phyloP scores from a whole-genome alignment of 1,140 invertebrate genomes.

The Hycleus cichorii region DNA sequence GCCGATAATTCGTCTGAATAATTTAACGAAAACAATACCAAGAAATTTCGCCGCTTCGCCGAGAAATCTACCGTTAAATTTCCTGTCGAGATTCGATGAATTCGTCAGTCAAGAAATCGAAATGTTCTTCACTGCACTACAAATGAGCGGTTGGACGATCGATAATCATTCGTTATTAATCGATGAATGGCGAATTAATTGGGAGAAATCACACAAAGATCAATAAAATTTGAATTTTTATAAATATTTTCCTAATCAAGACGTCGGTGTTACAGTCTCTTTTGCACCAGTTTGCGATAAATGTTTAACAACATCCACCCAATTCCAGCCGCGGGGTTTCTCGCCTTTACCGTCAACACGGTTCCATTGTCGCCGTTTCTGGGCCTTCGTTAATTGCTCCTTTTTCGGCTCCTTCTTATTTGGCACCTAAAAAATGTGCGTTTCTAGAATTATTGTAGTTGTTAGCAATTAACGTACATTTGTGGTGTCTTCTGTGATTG shows the following conservation, averaged over 20 bases:
- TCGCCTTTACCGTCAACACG: slow-evolving; percentile 74
- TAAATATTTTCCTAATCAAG: slow-evolving; percentile 19
- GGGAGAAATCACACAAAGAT: slow-evolving; percentile 3
- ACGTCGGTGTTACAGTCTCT: slow-evolving; percentile 36
- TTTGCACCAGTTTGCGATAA: slow-evolving; percentile 74
- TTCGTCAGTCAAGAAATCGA: slow-evolving; percentile 33
- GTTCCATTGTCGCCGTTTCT: slow-evolving; percentile 85
- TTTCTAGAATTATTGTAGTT: too few species aligned
- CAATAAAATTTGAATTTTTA: slow-evolving; percentile 11
- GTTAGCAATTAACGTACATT: too few species aligned
- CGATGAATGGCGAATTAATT: slow-evolving; percentile 41
- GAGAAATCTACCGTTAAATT: slow-evolving; percentile 41
- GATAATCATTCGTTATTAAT: slow-evolving; percentile 45
- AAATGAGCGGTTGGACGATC: slow-evolving; percentile 46
- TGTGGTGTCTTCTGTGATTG: too few species aligned
- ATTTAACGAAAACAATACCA: slow-evolving; percentile 32
- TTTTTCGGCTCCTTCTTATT: slow-evolving; percentile 58
- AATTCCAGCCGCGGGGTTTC: slow-evolving; percentile 81
- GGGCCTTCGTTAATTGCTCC: slow-evolving; percentile 82
- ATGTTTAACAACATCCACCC: slow-evolving; percentile 93
- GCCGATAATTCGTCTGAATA: slow-evolving; percentile 29
- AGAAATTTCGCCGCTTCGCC: slow-evolving; percentile 15
- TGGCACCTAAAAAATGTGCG: neutral
- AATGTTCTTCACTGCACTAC: slow-evolving; percentile 40
- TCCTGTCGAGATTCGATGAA: slow-evolving; percentile 42